A percentile compares a stretch with the other conserved stretches of the same genome.
phyloP scores from a whole-genome alignment of 2,113 vertebrate genomes.

The Suricata suricatta region DNA sequence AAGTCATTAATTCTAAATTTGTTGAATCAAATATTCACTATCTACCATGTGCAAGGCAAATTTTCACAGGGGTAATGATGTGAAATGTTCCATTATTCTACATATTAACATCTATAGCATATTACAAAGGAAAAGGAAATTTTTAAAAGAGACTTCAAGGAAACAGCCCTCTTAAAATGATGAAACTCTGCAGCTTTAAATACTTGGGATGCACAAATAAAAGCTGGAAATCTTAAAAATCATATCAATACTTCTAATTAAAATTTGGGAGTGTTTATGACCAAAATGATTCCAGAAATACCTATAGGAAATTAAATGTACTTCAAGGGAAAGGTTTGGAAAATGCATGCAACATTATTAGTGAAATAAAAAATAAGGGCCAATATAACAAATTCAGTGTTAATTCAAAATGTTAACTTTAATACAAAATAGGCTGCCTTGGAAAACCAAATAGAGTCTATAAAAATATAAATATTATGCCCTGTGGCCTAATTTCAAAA shows the following conservation, averaged over 20 bases:
- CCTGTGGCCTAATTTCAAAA: not conserved
- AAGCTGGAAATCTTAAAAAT: not conserved
- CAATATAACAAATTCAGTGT: not conserved
- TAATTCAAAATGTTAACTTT: not conserved
- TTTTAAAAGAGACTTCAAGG: not conserved
- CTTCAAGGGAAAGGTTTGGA: not conserved
- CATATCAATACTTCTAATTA: not conserved
- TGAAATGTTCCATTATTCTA: not conserved
- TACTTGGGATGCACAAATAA: not conserved
- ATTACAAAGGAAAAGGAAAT: not conserved
- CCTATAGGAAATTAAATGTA: not conserved
- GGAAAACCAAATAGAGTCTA: not conserved
- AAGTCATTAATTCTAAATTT: not conserved
- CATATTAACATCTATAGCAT: not conserved
- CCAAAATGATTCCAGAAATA: not conserved
- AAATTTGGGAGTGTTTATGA: not conserved
- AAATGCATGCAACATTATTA: not conserved
- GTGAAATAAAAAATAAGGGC: not conserved
- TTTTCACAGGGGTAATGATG: not conserved
- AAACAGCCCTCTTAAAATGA: not conserved
- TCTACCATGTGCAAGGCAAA: not conserved
- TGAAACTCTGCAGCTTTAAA: not conserved
- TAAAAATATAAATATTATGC: not conserved
- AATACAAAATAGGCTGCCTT: not conserved
- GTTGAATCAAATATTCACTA: not conserved